Evolutionary conservation across 2,888 invertebrate species (phyloP).

Genomic region (Micoletzkya japonica): DNA sequence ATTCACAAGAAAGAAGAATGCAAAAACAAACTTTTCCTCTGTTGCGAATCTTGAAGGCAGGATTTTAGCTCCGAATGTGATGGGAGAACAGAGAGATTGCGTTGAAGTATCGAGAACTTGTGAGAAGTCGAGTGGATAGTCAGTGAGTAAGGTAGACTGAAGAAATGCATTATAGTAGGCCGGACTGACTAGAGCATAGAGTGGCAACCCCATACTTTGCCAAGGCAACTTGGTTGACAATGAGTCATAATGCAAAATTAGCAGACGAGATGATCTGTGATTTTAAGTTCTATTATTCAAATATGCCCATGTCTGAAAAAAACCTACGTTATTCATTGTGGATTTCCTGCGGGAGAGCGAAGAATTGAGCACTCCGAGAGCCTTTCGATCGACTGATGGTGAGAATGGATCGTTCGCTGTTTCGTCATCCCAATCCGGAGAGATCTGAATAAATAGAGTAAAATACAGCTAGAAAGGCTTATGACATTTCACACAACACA

Average conservation of each 20-base stretch:
- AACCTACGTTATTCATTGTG: background rate
- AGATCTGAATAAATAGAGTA: background rate
- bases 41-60: too few relatives aligned
- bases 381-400: background rate
- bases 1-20: too few relatives aligned
- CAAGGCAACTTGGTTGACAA: too few relatives aligned
- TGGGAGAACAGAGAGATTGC: too few relatives aligned
- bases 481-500: too few relatives aligned
- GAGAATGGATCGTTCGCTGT: slow-evolving; percentile 24
- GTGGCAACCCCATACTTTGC: too few relatives aligned
- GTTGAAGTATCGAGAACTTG: slow-evolving; percentile 14
- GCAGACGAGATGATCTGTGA: too few relatives aligned
- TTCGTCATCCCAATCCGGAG: slow-evolving; percentile 21
- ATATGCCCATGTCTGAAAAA: background rate
- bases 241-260: too few relatives aligned
- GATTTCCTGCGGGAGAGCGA: background rate
- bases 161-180: background rate
- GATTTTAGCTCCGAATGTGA: too few relatives aligned
- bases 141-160: background rate
- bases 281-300: background rate
- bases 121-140: slow-evolving; percentile 19
- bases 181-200: background rate
- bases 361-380: background rate
- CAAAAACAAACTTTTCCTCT: too few relatives aligned
- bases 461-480: too few relatives aligned